Conservation (phyloP, 2,113 vertebrate species). For the Phodopus roborovskii region DNA sequence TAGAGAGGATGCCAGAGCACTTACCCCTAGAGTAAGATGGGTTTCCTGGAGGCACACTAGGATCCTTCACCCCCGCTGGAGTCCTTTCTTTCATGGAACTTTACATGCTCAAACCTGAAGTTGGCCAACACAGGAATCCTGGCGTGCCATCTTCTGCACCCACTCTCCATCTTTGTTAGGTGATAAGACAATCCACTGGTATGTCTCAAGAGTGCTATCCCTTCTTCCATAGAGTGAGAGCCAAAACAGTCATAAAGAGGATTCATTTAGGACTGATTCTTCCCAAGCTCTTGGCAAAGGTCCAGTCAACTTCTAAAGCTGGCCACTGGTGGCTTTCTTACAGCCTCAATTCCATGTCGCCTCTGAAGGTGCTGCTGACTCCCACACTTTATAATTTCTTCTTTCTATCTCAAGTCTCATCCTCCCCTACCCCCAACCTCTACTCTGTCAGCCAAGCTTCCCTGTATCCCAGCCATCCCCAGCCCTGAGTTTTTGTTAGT, state of each 20-base stretch:
- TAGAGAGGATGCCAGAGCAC: neutral
- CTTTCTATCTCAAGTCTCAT: neutral
- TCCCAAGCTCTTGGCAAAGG: neutral
- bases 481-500: neutral
- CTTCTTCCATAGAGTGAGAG: neutral
- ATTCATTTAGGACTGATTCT: neutral
- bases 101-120: neutral
- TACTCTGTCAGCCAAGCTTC: neutral
- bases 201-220: neutral
- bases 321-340: neutral
- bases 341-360: neutral
- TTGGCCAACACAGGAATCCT: neutral
- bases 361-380: neutral
- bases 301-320: neutral
- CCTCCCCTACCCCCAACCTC: neutral
- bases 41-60: neutral
- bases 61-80: neutral
- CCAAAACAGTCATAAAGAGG: neutral
- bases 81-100: neutral
- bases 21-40: neutral
- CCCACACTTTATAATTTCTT: neutral
- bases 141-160: neutral
- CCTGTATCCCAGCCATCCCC: neutral
- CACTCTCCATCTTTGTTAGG: neutral
- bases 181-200: neutral